Conservation (phyloP, 2,888 invertebrate species). For the Clostera curtula region DNA sequence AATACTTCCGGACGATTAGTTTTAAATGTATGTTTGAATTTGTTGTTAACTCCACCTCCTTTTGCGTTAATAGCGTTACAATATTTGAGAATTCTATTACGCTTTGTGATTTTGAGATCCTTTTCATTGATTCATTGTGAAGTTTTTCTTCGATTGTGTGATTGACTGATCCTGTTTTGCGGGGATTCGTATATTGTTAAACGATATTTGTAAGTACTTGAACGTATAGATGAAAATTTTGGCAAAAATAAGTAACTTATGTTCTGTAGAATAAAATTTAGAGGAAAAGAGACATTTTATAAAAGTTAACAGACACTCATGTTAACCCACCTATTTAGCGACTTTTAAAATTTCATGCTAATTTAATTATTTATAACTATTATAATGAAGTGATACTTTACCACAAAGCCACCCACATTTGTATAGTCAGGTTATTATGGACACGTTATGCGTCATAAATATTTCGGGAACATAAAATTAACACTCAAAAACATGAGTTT, state of each 20-base stretch:
- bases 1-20: conserved; percentile 68
- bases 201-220: too few relatives aligned
- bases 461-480: conserved; percentile 74
- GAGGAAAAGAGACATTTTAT: too few relatives aligned
- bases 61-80: conserved; percentile 71
- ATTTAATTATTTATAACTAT: conserved; percentile 27
- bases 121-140: conserved; percentile 46
- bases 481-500: conserved; percentile 71
- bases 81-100: conserved; percentile 73
- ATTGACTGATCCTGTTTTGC: conserved; percentile 54
- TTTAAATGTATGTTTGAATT: conserved; percentile 66
- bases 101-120: conserved; percentile 54
- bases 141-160: conserved; percentile 49
- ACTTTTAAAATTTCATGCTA: conserved; percentile 19
- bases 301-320: too few relatives aligned
- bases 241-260: too few relatives aligned
- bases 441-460: conserved; percentile 73
- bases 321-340: conserved; percentile 6
- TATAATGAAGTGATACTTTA: conserved; percentile 67
- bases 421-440: conserved; percentile 66
- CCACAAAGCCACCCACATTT: conserved; percentile 70
- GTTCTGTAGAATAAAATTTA: conserved; percentile 6
- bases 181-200: conserved; percentile 12
- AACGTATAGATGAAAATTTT: too few relatives aligned
- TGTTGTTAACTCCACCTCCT: conserved; percentile 72